These are phyloP conservation scores for Holothuria glaberrima DNA, from an alignment of 35 echinoderm and acorn worm species.

Conservation along the genomic window DNA sequence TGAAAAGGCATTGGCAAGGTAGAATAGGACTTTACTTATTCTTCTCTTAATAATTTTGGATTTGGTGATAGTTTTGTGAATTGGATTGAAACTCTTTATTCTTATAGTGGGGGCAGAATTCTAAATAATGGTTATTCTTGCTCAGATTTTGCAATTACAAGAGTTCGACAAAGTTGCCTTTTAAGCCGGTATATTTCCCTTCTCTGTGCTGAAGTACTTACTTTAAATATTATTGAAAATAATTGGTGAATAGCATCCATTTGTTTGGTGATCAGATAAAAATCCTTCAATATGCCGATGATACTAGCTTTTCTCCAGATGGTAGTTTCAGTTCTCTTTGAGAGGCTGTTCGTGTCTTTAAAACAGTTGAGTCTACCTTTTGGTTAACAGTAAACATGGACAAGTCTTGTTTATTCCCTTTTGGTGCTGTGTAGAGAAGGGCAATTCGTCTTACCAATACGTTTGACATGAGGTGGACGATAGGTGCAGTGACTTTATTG, in stretches of 20 bases:
- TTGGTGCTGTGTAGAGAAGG: not conserved
- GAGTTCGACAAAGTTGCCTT: not conserved
- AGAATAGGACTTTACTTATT: not conserved
- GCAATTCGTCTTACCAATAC: not conserved
- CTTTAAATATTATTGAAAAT: not conserved
- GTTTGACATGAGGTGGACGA: not conserved
- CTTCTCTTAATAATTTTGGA: not conserved
- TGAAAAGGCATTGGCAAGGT: slow-evolving; percentile 24
- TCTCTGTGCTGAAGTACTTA: not conserved
- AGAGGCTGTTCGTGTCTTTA: too few species aligned
- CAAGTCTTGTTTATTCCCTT: too few species aligned
- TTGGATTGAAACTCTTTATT: not conserved
- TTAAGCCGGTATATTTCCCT: not conserved
- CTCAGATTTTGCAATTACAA: too few species aligned
- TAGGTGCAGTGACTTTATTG: not conserved
- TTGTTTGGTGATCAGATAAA: not conserved
- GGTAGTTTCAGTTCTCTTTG: too few species aligned
- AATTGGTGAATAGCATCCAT: not conserved
- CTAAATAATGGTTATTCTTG: not conserved
- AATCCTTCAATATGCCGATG: not conserved
- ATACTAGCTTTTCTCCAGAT: not conserved
- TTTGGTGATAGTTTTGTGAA: not conserved
- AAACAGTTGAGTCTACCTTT: too few species aligned
- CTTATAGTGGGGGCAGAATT: not conserved
- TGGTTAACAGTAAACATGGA: not conserved